Percentiles rank a stretch among this genome's conserved stretches.
These are phyloP conservation scores for Apodemus speciosus DNA, from an alignment of 2,113 vertebrate species.

Conservation along the genomic window DNA sequence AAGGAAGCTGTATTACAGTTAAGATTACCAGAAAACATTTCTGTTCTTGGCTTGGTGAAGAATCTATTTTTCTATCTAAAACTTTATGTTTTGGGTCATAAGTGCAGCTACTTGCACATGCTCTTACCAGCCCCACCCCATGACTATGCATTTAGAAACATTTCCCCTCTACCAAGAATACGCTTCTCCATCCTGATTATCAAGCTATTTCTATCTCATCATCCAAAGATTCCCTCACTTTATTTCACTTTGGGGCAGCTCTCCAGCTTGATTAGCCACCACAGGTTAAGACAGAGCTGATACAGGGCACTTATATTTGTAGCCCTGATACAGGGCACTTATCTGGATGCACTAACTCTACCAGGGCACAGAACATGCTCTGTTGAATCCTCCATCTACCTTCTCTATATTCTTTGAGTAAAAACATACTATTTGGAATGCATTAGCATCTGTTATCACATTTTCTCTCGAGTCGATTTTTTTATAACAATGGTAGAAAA, in stretches of 20 bases:
- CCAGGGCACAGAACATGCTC: not conserved
- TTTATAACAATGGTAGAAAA: not conserved
- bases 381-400: not conserved
- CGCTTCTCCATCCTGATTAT: not conserved
- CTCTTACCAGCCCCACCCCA: not conserved
- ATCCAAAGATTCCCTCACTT: not conserved
- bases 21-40: not conserved
- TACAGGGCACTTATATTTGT: accelerated
- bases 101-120: not conserved
- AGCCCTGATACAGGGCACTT: not conserved
- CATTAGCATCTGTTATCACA: not conserved
- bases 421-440: not conserved
- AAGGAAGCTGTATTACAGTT: not conserved
- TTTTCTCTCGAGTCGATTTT: not conserved
- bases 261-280: not conserved
- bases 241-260: not conserved
- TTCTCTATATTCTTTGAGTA: not conserved
- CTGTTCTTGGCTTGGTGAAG: not conserved
- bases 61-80: not conserved
- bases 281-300: not conserved
- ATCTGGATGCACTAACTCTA: not conserved
- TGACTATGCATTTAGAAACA: accelerated
- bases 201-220: not conserved
- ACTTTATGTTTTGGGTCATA: not conserved
- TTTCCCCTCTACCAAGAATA: not conserved